Evolutionary conservation across 1,140 invertebrate genomes (phyloP), one percentile per base, ranked within the genome.

Genomic region (Heterodera schachtii): DNA sequence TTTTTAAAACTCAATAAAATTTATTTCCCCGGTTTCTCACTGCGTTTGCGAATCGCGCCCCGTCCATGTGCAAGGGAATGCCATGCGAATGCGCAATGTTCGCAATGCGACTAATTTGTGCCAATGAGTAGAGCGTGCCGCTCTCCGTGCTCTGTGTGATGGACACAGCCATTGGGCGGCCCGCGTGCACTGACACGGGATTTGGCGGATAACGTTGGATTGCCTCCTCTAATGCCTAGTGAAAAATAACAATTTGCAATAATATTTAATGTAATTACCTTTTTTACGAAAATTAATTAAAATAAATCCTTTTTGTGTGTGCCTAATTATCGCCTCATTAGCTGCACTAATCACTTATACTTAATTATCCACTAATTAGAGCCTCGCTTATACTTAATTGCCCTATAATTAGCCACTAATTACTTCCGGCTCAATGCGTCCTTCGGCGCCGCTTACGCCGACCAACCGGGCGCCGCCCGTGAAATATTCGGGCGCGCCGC

Each of bases 111-210:
- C 69, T 31, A 41, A 81, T 81, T 44, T 81, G n/a, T 21, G 47
- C 73, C 31, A 81, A 64, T 8, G 79, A 81, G 49, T 81, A 81
- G 9, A 81, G 52, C 49, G 79, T 81, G 43, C 79, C 79, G 75
- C 79, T 81, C 49, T 81, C 79, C 13, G 79, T 81, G 46, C 67
- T 80, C 70, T 80, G 47, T 21, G 79, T 81, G 41, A 81, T 67
- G 43, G 79, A 78, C n/a, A 81, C 75, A 16, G 79, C 79, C 79
- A 81, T 81, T 41, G 79, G 19, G 9, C 64, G 79, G 4, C 79
- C 79, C 66, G 73, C 41, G 70, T 81, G 79, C 43, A 81, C 79
- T 47, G 21, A 49, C 13, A 80, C 79, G 8, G 67, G 78, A 31
- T 73, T 43, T 8, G 71, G 19, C 21, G 71, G 71, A 8, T 64